Evolutionary conservation across 2,113 vertebrate genomes (phyloP).

Genomic region (Suncus etruscus): DNA sequence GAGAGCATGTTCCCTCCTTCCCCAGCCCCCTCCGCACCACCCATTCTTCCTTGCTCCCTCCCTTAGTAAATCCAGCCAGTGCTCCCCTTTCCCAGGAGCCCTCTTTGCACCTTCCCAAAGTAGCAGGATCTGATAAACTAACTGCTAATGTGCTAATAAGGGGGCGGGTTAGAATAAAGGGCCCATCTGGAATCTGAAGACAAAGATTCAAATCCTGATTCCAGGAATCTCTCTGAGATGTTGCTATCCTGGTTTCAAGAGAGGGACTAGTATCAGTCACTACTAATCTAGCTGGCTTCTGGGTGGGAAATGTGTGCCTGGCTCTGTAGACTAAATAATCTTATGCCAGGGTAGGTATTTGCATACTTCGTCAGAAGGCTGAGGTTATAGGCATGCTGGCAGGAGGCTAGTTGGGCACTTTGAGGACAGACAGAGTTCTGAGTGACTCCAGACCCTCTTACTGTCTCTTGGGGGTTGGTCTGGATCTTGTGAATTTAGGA

Average conservation of each 20-base stretch:
- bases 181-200: slow-evolving; percentile 16
- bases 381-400: neutral
- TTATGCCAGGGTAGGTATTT: neutral
- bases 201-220: neutral
- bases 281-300: neutral
- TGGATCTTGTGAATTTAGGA: neutral
- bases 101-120: neutral
- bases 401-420: neutral
- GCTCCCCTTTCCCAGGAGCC: neutral
- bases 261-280: neutral
- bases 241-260: neutral
- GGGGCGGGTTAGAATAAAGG: neutral
- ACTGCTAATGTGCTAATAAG: neutral
- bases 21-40: neutral
- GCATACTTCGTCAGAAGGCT: neutral
- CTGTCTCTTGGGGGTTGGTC: neutral
- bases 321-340: too few species aligned
- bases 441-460: neutral
- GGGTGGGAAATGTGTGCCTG: too few species aligned
- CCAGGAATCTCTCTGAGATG: neutral
- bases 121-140: neutral
- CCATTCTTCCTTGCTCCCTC: neutral
- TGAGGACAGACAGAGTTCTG: neutral
- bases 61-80: neutral
- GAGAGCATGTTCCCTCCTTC: neutral